Conservation (phyloP, 2,113 vertebrate species). For the Corythornis cristatus region DNA sequence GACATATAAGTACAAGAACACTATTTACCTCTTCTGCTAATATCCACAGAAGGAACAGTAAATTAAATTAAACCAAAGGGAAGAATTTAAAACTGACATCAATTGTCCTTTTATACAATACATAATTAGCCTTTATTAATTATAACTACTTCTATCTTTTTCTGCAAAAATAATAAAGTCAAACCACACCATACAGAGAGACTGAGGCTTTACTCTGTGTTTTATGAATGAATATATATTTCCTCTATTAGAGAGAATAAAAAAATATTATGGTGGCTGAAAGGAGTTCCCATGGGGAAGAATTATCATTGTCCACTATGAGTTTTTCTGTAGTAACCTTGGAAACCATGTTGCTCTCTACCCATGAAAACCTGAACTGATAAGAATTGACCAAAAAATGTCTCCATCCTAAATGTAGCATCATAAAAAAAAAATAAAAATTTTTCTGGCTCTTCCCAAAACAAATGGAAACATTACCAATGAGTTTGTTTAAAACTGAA, state of each 20-base stretch:
- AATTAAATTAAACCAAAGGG: not conserved
- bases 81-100: not conserved
- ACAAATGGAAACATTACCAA: rapidly evolving
- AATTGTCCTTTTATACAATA: not conserved
- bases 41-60: not conserved
- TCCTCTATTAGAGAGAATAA: not conserved
- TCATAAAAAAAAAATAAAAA: not conserved
- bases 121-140: not conserved
- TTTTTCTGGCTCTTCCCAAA: not conserved
- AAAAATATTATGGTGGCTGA: not conserved
- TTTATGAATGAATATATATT: not conserved
- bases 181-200: not conserved
- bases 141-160: not conserved
- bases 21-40: not conserved
- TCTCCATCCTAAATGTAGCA: not conserved
- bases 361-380: not conserved
- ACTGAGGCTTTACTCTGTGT: not conserved
- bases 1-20: not conserved
- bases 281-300: not conserved
- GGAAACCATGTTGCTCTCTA: not conserved
- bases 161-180: not conserved
- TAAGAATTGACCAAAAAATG: not conserved
- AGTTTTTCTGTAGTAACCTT: not conserved
- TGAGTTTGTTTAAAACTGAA: not conserved
- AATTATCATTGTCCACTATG: not conserved